Evolutionary conservation across 1,140 invertebrate species (phyloP).

Genomic region (Asobara japonica): DNA sequence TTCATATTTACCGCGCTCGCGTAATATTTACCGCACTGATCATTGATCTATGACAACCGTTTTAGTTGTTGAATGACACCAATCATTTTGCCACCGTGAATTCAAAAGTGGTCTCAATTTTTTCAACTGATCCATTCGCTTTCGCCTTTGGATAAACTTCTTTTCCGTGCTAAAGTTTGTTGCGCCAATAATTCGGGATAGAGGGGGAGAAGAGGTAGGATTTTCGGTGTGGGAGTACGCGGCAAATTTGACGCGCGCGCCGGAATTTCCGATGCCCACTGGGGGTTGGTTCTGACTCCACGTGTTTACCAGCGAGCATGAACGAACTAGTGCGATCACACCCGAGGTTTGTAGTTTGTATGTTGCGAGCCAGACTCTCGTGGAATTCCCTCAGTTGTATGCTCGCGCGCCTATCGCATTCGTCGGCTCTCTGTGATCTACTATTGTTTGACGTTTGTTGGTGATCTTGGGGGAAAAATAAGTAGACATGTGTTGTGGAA

Average conservation of each 20-base stretch:
- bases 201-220: background rate
- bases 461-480: background rate
- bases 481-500: constrained; percentile 1
- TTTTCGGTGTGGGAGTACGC: constrained; percentile 2
- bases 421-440: constrained; percentile 22
- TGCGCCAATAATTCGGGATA: background rate
- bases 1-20: too few relatives aligned
- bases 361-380: constrained; percentile 44
- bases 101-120: background rate
- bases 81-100: too few relatives aligned
- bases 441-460: background rate
- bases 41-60: too few relatives aligned
- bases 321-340: constrained; percentile 47
- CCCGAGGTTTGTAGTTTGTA: constrained; percentile 51
- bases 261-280: background rate
- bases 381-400: constrained; percentile 61
- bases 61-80: too few relatives aligned
- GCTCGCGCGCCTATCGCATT: constrained; percentile 39
- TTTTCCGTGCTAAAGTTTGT: background rate
- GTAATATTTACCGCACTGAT: too few relatives aligned
- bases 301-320: constrained; percentile 53
- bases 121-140: background rate
- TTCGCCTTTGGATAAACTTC: background rate
- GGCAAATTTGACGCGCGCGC: constrained; percentile 37
- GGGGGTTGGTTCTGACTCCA: constrained; percentile 43